Conservation (phyloP, 2,888 invertebrate genomes). For the Trachelus troglodyta region DNA sequence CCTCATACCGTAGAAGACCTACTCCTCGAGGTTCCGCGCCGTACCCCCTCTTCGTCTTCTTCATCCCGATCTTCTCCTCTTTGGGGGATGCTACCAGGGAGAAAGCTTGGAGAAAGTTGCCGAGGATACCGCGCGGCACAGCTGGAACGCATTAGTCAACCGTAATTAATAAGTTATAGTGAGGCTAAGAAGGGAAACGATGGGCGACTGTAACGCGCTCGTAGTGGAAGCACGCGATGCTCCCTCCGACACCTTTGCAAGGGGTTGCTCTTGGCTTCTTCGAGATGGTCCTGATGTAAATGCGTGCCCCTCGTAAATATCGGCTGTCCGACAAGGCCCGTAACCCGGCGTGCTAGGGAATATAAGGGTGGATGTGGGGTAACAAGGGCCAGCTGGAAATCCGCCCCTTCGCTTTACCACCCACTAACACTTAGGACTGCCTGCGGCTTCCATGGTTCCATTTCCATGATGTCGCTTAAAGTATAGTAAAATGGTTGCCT, state of each 20-base stretch:
- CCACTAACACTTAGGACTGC: background rate
- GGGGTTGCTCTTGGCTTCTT: slow-evolving; percentile 27
- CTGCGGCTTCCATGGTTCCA: background rate
- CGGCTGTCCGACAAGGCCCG: background rate
- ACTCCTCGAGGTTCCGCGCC: slow-evolving; percentile 16
- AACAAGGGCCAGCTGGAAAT: slow-evolving; percentile 37
- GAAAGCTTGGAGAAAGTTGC: slow-evolving; percentile 35
- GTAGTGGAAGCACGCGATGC: background rate
- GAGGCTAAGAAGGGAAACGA: slow-evolving; percentile 53
- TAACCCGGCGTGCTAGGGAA: slow-evolving; percentile 18
- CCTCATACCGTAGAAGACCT: slow-evolving; percentile 15
- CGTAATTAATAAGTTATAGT: slow-evolving; percentile 63
- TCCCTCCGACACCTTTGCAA: background rate
- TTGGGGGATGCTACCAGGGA: background rate
- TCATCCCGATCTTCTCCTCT: background rate
- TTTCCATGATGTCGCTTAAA: background rate
- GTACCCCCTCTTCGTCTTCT: slow-evolving; percentile 23
- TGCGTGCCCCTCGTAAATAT: slow-evolving; percentile 8
- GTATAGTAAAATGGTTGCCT: background rate
- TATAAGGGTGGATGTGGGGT: slow-evolving; percentile 25
- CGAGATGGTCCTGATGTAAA: slow-evolving; percentile 22
- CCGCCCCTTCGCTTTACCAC: slow-evolving; percentile 17
- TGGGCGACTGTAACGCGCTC: slow-evolving; percentile 21
- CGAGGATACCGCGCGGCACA: slow-evolving; percentile 46
- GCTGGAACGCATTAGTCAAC: slow-evolving; percentile 64